Evolutionary conservation across 1,140 invertebrate genomes (phyloP), one percentile per base, ranked within the genome.

Genomic region (Mylabris phalerata): DNA sequence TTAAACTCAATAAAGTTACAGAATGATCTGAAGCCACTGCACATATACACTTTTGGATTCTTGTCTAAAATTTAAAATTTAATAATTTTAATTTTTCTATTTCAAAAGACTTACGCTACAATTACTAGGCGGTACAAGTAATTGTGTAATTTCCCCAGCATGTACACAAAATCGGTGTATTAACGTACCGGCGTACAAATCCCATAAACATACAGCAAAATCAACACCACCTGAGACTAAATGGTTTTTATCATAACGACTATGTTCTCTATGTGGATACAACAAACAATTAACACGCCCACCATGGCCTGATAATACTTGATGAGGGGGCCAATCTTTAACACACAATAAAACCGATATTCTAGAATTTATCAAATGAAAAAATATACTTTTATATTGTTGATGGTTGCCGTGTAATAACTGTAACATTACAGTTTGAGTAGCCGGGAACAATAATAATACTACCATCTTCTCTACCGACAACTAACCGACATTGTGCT

Each of bases 21-120:
- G 95, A 98, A 78, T 98, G 95, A 75, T 99, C 97, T 10, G 91
- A 95, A 0, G 95, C 95, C 3, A 99, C 93, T 10, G 93, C 95
- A 73, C 95, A 98, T 44, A 99, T 86, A 66, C 93, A 97, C 66
- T 97, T 92, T 68, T 95, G 85, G 57, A 99, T 90, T 57, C 95
- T 81, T 19, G 89, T 82, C 92, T 96, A 76, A 9, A 62, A 60
- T 19, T 19, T 19, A 57, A 32, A 42, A 32, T 46, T 51, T 32
- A 25, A 49, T 44, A n/a, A 51, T 19, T 19, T 19, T 19, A 19
- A 19, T 19, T 19, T 19, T 19, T 19, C 19, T 19, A 19, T 19
- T 19, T 19, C 27, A 50, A 41, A 19, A 10, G 64, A 80, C 84
- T 83, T 78, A 92, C 89, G 77, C 87, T 94, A 70, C 93, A 95